phyloP scores from a whole-genome alignment of 2,797 vertebrate species.

The Bryconaethiops microstoma region DNA sequence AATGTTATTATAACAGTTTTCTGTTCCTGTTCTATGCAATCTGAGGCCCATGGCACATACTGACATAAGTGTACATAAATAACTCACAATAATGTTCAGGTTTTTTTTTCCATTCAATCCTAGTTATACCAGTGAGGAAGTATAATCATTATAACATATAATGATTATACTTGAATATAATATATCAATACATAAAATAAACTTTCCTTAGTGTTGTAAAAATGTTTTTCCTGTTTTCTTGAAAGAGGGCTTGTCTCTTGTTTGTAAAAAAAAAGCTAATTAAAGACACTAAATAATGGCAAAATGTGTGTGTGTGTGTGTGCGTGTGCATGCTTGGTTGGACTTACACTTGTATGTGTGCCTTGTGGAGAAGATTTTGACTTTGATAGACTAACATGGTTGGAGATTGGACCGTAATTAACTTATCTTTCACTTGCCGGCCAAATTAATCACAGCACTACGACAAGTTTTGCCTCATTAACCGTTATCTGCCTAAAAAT shows the following conservation, averaged over 20 bases:
- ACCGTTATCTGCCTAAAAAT: constrained; percentile 51
- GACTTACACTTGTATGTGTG: neutral
- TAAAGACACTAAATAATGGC: neutral
- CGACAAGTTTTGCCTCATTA: constrained; percentile 51
- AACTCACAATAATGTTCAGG: too few species aligned
- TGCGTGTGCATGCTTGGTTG: neutral
- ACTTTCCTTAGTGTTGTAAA: neutral
- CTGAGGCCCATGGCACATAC: too few species aligned
- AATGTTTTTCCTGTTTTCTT: constrained; percentile 16
- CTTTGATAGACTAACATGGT: constrained; percentile 15
- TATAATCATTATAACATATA: too few species aligned
- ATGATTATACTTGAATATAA: neutral
- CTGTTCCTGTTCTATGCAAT: too few species aligned
- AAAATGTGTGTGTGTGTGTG: neutral
- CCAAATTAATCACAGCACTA: constrained; percentile 47
- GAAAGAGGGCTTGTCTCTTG: constrained; percentile 2
- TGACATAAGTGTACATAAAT: too few species aligned
- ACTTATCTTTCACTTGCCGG: constrained; percentile 41
- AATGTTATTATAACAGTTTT: too few species aligned
- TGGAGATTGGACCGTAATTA: constrained; percentile 41
- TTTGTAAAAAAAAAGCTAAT: constrained; percentile 48
- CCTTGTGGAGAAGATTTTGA: constrained; percentile 26
- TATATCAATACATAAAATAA: neutral
- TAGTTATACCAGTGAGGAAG: too few species aligned
- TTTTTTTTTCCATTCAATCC: too few species aligned